Percentiles rank a stretch among this genome's conserved stretches.
Conservation (phyloP, 2,113 vertebrate genomes). For the Amblyornis subalaris region DNA sequence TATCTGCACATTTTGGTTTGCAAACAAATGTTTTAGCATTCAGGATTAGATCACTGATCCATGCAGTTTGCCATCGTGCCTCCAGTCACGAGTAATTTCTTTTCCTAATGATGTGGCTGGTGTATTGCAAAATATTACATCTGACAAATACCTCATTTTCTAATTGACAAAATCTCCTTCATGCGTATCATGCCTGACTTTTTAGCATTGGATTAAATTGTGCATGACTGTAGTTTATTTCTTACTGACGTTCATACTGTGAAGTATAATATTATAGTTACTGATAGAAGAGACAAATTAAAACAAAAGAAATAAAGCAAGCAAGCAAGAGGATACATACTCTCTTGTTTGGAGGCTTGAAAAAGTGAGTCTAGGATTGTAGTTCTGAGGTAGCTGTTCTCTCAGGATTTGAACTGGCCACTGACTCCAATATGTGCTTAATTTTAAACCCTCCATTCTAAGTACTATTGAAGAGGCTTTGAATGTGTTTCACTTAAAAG, state of each 20-base stretch:
- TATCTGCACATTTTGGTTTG: constrained; percentile 1
- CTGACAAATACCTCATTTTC: constrained; percentile 33
- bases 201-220: background rate
- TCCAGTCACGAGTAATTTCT: background rate
- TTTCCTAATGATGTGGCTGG: background rate
- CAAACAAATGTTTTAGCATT: background rate
- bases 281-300: background rate
- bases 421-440: background rate
- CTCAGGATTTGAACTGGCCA: background rate
- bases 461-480: background rate
- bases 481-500: background rate
- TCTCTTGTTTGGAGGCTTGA: background rate
- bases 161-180: constrained; percentile 14
- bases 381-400: background rate
- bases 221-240: background rate
- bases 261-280: background rate
- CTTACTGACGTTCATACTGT: background rate
- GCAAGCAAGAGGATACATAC: background rate
- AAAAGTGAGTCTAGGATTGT: background rate
- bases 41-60: background rate
- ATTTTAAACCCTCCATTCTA: background rate
- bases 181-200: background rate
- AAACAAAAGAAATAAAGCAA: background rate
- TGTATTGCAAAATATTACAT: background rate
- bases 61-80: background rate